Conservation (phyloP, 2,113 vertebrate species). For the Cyprinodon tularosa region DNA sequence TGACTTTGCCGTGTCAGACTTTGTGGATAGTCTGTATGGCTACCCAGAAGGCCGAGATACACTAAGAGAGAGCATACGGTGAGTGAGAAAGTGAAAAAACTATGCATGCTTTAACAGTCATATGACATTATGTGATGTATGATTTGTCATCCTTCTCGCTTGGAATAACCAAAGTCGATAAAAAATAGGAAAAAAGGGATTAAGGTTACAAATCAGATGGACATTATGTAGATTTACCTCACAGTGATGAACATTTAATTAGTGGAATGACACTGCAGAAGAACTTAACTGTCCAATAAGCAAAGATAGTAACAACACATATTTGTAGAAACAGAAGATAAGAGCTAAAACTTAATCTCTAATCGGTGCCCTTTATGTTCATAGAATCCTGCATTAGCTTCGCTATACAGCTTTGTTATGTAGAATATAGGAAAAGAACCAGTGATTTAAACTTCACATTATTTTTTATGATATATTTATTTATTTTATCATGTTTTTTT, state of each 20-base stretch:
- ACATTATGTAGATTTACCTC: not conserved
- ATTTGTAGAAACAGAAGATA: not conserved
- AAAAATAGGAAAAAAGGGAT: not conserved
- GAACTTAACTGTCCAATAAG: not conserved
- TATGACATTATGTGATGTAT: conserved; percentile 8
- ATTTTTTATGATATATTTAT: not conserved
- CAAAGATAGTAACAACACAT: not conserved
- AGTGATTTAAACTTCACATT: not conserved
- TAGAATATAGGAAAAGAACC: not conserved
- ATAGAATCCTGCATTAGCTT: not conserved
- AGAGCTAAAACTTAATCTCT: not conserved
- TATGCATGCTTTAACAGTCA: not conserved
- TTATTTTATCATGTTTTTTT: not conserved
- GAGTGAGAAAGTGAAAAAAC: conserved; percentile 10
- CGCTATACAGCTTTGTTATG: not conserved
- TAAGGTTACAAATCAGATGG: not conserved
- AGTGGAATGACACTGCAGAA: not conserved
- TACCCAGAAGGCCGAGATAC: conserved; percentile 93
- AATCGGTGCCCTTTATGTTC: not conserved
- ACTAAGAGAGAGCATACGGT: conserved; percentile 90
- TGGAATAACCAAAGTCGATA: not conserved
- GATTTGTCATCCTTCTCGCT: not conserved
- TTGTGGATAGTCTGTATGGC: conserved; percentile 94
- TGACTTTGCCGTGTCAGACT: conserved; percentile 94
- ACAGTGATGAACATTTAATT: not conserved